Evolutionary conservation across 30 jellyfish, hydroid and myxozoan genomes (phyloP).

Genomic region (Clytia hemisphaerica): DNA sequence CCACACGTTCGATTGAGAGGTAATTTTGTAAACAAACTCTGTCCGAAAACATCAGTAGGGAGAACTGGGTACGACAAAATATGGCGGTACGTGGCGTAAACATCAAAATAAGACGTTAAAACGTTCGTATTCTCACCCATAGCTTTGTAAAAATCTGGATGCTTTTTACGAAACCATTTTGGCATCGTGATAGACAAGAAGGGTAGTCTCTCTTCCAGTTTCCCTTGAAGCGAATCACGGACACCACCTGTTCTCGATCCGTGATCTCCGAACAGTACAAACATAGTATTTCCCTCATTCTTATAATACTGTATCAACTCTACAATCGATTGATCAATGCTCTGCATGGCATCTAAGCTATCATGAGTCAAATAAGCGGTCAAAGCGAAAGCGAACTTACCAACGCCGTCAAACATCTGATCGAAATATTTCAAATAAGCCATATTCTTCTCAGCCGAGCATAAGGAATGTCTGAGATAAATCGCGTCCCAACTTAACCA

Average conservation of each 20-base stretch:
- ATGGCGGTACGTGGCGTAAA: conserved; percentile 58
- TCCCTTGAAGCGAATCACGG: conserved; percentile 59
- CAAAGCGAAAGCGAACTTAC: conserved; percentile 27
- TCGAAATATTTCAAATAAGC: too few species aligned
- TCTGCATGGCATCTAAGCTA: conserved; percentile 4
- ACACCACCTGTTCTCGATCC: conserved; percentile 54
- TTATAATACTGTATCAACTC: conserved; percentile 15
- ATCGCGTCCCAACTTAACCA: too few species aligned
- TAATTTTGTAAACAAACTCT: conserved; percentile 50
- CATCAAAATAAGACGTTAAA: conserved; percentile 70
- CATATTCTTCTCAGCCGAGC: too few species aligned
- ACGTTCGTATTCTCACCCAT: conserved; percentile 37
- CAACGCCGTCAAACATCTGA: too few species aligned
- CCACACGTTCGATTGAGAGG: conserved; percentile 40
- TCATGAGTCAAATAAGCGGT: conserved; percentile 30
- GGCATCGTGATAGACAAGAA: conserved; percentile 65
- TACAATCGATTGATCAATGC: conserved; percentile 21
- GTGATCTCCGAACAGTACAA: conserved; percentile 65
- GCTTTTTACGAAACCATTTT: conserved; percentile 12
- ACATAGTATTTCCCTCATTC: conserved; percentile 29
- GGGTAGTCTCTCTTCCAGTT: conserved; percentile 86
- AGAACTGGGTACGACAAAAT: conserved; percentile 33
- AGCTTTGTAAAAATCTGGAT: conserved; percentile 31
- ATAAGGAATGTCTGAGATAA: too few species aligned
- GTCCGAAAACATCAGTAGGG: conserved; percentile 33